A percentile compares a stretch with the other conserved stretches of the same genome.
Conservation (phyloP, 2,888 invertebrate species). For the Smittia sp. region DNA sequence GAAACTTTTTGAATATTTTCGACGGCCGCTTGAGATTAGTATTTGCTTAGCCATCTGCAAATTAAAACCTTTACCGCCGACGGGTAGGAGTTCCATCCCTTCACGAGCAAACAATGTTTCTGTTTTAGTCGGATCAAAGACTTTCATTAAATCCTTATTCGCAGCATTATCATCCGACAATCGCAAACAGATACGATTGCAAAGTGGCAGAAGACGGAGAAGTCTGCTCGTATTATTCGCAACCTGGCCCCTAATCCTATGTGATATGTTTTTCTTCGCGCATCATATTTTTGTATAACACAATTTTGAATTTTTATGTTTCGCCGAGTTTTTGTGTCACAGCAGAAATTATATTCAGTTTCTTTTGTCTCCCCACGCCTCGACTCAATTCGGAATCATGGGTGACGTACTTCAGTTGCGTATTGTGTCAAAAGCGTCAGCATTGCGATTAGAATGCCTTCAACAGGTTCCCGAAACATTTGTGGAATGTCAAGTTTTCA, state of each 20-base stretch:
- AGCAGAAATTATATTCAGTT: neutral
- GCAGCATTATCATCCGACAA: neutral
- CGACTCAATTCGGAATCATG: neutral
- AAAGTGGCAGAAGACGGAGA: neutral
- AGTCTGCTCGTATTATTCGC: neutral
- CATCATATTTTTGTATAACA: neutral
- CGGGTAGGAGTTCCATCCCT: neutral
- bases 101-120: too few relatives aligned
- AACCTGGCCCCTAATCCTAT: neutral
- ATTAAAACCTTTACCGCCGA: neutral
- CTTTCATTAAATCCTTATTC: constrained; percentile 5
- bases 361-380: neutral
- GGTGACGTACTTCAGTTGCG: neutral
- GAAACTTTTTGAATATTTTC: neutral
- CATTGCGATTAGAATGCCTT: neutral
- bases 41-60: too few relatives aligned
- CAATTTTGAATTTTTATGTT: constrained; percentile 6
- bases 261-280: neutral
- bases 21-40: neutral
- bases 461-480: too few relatives aligned
- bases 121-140: neutral
- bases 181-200: neutral
- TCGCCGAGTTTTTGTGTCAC: too few relatives aligned
- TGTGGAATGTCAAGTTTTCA: too few relatives aligned
- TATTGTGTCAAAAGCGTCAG: neutral